Evolutionary conservation across 2,888 invertebrate genomes (phyloP).

Genomic region (Drosophila meridionalis): DNA sequence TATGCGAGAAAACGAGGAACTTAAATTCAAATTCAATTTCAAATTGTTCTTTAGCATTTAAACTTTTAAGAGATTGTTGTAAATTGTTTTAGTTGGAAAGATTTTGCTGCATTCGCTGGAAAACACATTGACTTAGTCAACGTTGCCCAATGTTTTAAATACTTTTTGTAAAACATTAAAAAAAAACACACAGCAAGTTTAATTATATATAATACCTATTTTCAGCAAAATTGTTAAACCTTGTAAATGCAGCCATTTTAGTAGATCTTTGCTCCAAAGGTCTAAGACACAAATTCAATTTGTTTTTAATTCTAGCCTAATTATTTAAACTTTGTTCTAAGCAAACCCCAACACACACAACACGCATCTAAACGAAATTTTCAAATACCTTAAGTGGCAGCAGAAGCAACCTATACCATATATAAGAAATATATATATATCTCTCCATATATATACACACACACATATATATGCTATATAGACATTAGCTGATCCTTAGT

Average conservation of each 20-base stretch:
- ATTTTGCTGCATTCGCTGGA: slow-evolving; percentile 52
- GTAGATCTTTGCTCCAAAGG: slow-evolving; percentile 30
- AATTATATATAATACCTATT: slow-evolving; percentile 8
- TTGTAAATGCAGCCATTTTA: slow-evolving; percentile 58
- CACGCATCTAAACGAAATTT: slow-evolving; percentile 44
- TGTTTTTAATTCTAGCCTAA: slow-evolving; percentile 69
- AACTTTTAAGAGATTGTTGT: slow-evolving; percentile 66
- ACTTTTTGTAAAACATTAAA: slow-evolving; percentile 8
- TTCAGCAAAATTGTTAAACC: slow-evolving; percentile 30
- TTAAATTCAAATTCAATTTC: slow-evolving; percentile 51
- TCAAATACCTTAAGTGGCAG: slow-evolving; percentile 58
- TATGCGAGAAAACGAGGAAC: slow-evolving; percentile 19
- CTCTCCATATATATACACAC: slow-evolving; percentile 9
- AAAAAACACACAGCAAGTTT: background rate
- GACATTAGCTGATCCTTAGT: slow-evolving; percentile 65
- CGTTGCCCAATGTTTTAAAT: slow-evolving; percentile 39
- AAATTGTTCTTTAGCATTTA: slow-evolving; percentile 76
- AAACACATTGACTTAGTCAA: slow-evolving; percentile 66
- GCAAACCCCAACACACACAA: slow-evolving; percentile 6
- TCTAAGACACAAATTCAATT: slow-evolving; percentile 67
- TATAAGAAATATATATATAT: slow-evolving; percentile 2
- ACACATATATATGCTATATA: slow-evolving; percentile 45
- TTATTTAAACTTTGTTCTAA: slow-evolving; percentile 63
- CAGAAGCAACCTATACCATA: slow-evolving; percentile 47
- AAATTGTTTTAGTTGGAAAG: slow-evolving; percentile 47